Evolutionary conservation across 2,113 vertebrate genomes (phyloP).

Genomic region (Fregetta grallaria): DNA sequence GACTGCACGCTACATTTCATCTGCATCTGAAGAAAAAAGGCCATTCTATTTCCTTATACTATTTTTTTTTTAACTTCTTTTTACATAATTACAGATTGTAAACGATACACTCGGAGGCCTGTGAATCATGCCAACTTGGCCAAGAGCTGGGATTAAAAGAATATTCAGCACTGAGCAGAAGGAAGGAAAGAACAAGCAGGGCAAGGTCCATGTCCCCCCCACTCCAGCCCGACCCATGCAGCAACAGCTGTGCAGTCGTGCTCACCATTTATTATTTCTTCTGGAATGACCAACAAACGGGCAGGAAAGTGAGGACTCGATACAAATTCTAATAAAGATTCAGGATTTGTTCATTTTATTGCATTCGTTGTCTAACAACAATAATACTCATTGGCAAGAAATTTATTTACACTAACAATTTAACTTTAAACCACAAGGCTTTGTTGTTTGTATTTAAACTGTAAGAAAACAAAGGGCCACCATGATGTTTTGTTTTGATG

Average conservation of each 20-base stretch:
- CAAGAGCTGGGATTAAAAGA: neutral
- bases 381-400: constrained; percentile 81
- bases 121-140: neutral
- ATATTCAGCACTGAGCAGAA: neutral
- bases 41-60: neutral
- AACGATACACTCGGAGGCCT: neutral
- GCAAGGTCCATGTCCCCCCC: neutral
- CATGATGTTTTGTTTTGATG: constrained; percentile 54
- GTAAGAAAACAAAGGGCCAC: constrained; percentile 72
- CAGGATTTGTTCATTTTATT: constrained; percentile 78
- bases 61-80: neutral
- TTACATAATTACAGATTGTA: neutral
- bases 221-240: neutral
- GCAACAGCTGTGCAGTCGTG: neutral
- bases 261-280: neutral
- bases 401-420: constrained; percentile 84
- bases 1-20: neutral
- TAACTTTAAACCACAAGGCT: constrained; percentile 72
- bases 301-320: constrained; percentile 1
- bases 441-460: constrained; percentile 56
- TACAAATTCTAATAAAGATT: constrained; percentile 49
- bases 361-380: constrained; percentile 86
- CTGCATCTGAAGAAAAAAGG: neutral
- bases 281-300: neutral
- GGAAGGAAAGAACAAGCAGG: neutral